Evolutionary conservation across 2,888 invertebrate species (phyloP).

Genomic region (Lottia gigantea): DNA sequence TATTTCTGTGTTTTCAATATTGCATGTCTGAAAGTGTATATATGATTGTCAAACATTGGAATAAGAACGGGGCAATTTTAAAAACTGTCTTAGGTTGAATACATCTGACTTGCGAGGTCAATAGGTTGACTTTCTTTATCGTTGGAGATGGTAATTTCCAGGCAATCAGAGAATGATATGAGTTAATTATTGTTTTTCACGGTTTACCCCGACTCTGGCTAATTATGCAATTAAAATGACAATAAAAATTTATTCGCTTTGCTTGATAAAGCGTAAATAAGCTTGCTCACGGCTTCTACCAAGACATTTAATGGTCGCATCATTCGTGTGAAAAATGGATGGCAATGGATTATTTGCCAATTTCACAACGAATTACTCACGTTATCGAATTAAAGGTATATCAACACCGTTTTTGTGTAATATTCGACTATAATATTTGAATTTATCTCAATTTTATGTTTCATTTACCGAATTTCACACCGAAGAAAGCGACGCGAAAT

Average conservation of each 20-base stretch:
- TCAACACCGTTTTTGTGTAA: background rate
- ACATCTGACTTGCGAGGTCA: too few relatives aligned
- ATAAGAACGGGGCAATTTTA: too few relatives aligned
- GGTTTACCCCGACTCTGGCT: background rate
- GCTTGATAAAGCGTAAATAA: background rate
- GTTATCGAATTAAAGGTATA: background rate
- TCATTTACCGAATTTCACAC: constrained; percentile 4
- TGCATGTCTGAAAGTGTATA: too few relatives aligned
- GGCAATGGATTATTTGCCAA: background rate
- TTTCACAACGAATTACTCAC: constrained; percentile 5
- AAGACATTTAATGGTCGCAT: background rate
- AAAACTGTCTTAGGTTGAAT: too few relatives aligned
- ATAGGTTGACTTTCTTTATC: too few relatives aligned
- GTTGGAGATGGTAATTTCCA: too few relatives aligned
- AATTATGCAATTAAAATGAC: constrained; percentile 11
- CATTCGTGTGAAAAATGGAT: background rate
- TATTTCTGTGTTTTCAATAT: too few relatives aligned
- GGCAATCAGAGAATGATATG: too few relatives aligned
- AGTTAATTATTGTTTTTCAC: constrained; percentile 3
- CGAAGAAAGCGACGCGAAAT: too few relatives aligned
- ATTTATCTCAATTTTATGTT: background rate
- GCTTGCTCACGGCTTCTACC: background rate
- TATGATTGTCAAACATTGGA: too few relatives aligned
- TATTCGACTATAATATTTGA: background rate
- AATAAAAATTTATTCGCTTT: constrained; percentile 5